Evolutionary conservation across 2,113 vertebrate species (phyloP).

Genomic region (Microcebus griseorufus): DNA sequence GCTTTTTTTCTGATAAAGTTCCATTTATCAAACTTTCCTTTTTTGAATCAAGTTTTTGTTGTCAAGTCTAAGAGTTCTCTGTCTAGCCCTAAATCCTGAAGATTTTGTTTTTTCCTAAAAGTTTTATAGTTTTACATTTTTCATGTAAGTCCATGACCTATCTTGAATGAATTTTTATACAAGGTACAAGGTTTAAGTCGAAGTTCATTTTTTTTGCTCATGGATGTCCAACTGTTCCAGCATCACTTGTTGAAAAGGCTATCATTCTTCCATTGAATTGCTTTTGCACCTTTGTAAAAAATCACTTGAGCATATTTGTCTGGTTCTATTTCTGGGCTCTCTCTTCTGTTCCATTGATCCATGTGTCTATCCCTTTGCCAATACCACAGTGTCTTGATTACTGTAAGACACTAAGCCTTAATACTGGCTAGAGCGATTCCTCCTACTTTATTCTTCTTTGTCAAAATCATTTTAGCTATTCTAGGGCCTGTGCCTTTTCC

Average conservation of each 20-base stretch:
- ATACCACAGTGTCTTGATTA: neutral
- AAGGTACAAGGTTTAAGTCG: neutral
- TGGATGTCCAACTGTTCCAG: neutral
- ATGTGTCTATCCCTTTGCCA: neutral
- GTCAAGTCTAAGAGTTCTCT: neutral
- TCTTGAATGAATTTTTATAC: neutral
- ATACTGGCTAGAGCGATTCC: neutral
- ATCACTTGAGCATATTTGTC: neutral
- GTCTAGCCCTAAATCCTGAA: neutral
- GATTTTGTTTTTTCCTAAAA: neutral
- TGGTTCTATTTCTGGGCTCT: neutral
- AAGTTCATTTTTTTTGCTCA: neutral
- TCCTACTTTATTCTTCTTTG: neutral
- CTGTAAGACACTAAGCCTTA: neutral
- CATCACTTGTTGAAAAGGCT: neutral
- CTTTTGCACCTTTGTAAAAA: constrained; percentile 12
- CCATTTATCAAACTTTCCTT: neutral
- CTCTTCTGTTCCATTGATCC: neutral
- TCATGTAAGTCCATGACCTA: neutral
- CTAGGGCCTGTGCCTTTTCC: neutral
- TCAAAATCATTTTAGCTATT: neutral
- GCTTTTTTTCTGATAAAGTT: neutral
- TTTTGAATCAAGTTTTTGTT: neutral
- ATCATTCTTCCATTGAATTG: neutral
- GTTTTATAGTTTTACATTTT: neutral